These are phyloP conservation scores for Anniella stebbinsi DNA, from an alignment of 2,797 vertebrate genomes.

Conservation along the genomic window DNA sequence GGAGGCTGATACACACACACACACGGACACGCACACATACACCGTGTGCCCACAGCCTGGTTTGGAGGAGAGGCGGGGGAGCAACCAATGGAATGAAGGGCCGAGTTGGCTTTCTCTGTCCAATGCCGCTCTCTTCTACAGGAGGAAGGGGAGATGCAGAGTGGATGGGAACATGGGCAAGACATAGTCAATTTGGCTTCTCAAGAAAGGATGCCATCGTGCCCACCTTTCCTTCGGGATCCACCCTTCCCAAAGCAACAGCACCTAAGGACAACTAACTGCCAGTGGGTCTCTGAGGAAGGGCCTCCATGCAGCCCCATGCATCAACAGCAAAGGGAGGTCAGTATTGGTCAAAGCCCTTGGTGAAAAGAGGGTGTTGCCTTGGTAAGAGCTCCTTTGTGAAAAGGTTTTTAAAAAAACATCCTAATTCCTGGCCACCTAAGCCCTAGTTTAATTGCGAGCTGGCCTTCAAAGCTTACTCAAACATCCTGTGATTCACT, in stretches of 20 bases:
- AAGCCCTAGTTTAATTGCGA: not conserved
- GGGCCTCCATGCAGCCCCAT: not conserved
- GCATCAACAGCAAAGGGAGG: slow-evolving; percentile 24
- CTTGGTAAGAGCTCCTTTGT: not conserved
- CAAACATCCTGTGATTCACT: not conserved
- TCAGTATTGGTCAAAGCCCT: slow-evolving; percentile 45
- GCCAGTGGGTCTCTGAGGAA: not conserved
- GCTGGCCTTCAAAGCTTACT: not conserved
- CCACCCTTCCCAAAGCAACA: not conserved
- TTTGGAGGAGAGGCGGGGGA: not conserved
- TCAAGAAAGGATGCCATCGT: not conserved
- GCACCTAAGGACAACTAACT: not conserved
- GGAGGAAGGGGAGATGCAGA: not conserved
- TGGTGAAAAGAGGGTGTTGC: slow-evolving; percentile 18
- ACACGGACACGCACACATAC: not conserved
- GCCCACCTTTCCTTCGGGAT: not conserved
- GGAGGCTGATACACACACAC: not conserved
- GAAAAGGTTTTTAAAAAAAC: not conserved
- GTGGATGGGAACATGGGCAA: not conserved
- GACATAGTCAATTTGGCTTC: not conserved
- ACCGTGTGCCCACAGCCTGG: not conserved
- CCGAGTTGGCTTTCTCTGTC: not conserved
- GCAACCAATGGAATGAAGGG: too few species aligned
- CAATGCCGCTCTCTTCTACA: too few species aligned
- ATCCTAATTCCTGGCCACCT: not conserved